Evolutionary conservation across 2,888 invertebrate genomes (phyloP).

Genomic region (Hydrotaea diabolus): DNA sequence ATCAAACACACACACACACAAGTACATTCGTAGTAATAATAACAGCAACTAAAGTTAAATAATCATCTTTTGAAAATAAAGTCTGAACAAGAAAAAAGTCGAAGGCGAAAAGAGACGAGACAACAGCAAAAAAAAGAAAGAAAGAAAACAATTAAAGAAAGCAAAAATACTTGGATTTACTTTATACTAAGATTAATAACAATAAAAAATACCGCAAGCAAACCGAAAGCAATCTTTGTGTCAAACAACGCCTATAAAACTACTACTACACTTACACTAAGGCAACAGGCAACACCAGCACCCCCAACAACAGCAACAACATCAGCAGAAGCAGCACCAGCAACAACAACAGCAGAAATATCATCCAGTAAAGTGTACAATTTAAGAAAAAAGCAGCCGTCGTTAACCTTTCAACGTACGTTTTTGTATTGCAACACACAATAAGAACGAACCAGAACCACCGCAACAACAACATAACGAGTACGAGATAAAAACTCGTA

Average conservation of each 20-base stretch:
- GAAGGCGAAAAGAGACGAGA: slow-evolving; percentile 30
- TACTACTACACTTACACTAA: slow-evolving; percentile 54
- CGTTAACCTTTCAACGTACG: slow-evolving; percentile 47
- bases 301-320: neutral
- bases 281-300: slow-evolving; percentile 51
- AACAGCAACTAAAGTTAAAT: slow-evolving; percentile 49
- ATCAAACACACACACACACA: slow-evolving; percentile 19
- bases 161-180: slow-evolving; percentile 44
- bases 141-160: slow-evolving; percentile 37
- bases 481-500: slow-evolving; percentile 31
- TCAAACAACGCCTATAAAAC: slow-evolving; percentile 62
- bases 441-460: slow-evolving; percentile 67
- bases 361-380: neutral
- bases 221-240: slow-evolving; percentile 64
- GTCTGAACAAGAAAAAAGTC: slow-evolving; percentile 47
- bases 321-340: neutral
- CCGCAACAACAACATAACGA: slow-evolving; percentile 57
- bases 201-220: slow-evolving; percentile 44
- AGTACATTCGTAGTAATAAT: neutral
- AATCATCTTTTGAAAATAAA: slow-evolving; percentile 47
- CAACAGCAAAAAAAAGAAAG: too few species aligned
- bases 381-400: neutral
- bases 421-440: slow-evolving; percentile 22
- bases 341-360: slow-evolving; percentile 9
- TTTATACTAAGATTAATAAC: slow-evolving; percentile 37